Percentiles rank a stretch among this genome's conserved stretches.
These are phyloP conservation scores for Saccostrea echinata DNA, from an alignment of 1,140 invertebrate genomes.

Conservation along the genomic window DNA sequence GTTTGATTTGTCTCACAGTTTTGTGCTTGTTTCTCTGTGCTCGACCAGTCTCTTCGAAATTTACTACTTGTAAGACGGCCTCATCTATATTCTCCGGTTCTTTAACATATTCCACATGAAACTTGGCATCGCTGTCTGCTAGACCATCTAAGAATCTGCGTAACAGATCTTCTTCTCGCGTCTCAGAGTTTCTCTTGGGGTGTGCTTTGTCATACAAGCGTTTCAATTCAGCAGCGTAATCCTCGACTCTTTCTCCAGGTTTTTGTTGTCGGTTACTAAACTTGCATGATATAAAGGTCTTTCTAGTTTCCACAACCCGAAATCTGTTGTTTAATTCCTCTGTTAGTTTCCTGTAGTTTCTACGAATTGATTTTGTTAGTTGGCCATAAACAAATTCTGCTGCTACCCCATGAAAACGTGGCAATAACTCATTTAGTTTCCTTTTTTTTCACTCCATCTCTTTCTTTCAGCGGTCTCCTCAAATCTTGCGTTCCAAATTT, in stretches of 20 bases:
- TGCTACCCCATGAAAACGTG: not conserved
- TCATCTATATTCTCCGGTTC: conserved; percentile 40
- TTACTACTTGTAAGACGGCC: conserved; percentile 40
- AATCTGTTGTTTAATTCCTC: conserved; percentile 37
- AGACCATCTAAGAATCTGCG: conserved; percentile 41
- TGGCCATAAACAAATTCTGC: conserved; percentile 47
- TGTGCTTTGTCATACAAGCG: conserved; percentile 37
- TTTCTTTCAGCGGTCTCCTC: conserved; percentile 21
- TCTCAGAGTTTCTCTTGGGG: conserved; percentile 17
- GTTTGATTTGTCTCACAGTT: not conserved
- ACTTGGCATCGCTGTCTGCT: conserved; percentile 21
- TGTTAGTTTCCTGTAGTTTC: conserved; percentile 14
- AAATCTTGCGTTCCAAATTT: conserved; percentile 50
- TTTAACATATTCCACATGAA: conserved; percentile 41
- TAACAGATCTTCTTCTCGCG: conserved; percentile 27
- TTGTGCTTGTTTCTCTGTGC: not conserved
- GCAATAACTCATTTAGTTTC: not conserved
- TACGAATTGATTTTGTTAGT: not conserved
- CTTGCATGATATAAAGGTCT: conserved; percentile 15
- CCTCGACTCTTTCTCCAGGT: conserved; percentile 30
- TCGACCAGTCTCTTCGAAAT: conserved; percentile 25
- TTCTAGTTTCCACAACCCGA: conserved; percentile 43
- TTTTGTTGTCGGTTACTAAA: conserved; percentile 42
- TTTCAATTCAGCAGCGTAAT: conserved; percentile 46
- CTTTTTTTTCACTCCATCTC: not conserved